These are phyloP conservation scores for Hylyphantes graminicola DNA, from an alignment of 1,140 invertebrate species.

Conservation along the genomic window DNA sequence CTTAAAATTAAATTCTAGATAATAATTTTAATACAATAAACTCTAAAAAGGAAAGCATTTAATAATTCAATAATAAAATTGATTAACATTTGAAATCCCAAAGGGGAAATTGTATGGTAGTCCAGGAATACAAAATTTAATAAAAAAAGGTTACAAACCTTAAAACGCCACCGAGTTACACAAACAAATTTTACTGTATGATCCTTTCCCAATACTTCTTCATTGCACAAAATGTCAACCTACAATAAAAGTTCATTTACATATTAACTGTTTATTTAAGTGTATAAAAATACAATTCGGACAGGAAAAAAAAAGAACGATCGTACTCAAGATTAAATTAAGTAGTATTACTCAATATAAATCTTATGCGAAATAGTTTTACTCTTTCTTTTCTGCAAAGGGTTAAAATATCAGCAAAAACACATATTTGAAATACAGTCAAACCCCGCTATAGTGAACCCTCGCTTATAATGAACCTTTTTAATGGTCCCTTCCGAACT, in stretches of 20 bases:
- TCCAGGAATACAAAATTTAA: background rate
- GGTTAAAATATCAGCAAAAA: background rate
- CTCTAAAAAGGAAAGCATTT: background rate
- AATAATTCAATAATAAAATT: background rate
- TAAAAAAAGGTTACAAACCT: constrained; percentile 69
- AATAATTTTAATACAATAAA: background rate
- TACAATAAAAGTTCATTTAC: constrained; percentile 67
- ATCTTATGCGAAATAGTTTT: background rate
- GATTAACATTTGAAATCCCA: background rate
- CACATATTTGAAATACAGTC: background rate
- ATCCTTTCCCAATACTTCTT: constrained; percentile 97
- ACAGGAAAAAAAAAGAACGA: background rate
- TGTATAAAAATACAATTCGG: background rate
- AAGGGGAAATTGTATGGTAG: background rate
- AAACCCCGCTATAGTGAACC: too few relatives aligned
- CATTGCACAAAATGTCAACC: constrained; percentile 98
- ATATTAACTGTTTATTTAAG: background rate
- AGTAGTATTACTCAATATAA: background rate
- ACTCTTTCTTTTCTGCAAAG: background rate
- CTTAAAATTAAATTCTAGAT: background rate
- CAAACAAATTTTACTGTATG: constrained; percentile 99
- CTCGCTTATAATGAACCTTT: too few relatives aligned
- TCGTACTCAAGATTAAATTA: background rate
- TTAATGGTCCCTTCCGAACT: too few relatives aligned
- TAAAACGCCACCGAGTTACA: constrained; percentile 96